Conservation (phyloP, 2,113 vertebrate genomes). For the Erythrolamprus reginae region DNA sequence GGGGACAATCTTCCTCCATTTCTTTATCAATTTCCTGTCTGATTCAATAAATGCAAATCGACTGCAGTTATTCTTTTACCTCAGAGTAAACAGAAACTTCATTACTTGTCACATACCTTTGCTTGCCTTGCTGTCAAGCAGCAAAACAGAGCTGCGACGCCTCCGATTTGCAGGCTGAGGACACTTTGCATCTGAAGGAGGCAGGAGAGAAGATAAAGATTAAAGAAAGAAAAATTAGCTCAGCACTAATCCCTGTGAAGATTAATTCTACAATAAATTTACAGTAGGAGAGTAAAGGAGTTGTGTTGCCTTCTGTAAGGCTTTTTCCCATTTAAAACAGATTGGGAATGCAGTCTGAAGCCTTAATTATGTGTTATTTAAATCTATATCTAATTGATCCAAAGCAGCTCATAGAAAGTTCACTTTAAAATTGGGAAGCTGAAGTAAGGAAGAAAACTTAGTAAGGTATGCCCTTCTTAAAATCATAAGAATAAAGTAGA, state of each 20-base stretch:
- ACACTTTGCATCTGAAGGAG: conserved; percentile 53
- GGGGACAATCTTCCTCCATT: neutral
- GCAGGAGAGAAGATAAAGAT: neutral
- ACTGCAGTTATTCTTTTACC: neutral
- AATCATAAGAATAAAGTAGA: neutral
- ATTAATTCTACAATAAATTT: neutral
- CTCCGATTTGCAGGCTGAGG: conserved; percentile 14
- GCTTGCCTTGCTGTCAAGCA: conserved; percentile 48
- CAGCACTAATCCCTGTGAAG: neutral
- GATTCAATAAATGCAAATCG: neutral
- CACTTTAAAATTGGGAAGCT: neutral
- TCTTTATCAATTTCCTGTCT: neutral
- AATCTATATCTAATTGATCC: neutral
- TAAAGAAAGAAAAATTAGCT: neutral
- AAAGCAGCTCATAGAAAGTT: neutral
- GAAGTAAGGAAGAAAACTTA: no score
- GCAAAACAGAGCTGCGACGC: conserved; percentile 55
- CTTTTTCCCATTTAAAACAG: neutral
- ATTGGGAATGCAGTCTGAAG: neutral
- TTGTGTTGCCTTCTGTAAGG: neutral
- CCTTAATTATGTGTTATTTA: neutral
- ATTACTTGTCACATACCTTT: conserved; percentile 58
- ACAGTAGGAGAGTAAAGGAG: neutral
- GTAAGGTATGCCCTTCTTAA: neutral
- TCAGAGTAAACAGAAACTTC: neutral